phyloP scores from a whole-genome alignment of 2,888 invertebrate species.

The Tanypteryx hageni region DNA sequence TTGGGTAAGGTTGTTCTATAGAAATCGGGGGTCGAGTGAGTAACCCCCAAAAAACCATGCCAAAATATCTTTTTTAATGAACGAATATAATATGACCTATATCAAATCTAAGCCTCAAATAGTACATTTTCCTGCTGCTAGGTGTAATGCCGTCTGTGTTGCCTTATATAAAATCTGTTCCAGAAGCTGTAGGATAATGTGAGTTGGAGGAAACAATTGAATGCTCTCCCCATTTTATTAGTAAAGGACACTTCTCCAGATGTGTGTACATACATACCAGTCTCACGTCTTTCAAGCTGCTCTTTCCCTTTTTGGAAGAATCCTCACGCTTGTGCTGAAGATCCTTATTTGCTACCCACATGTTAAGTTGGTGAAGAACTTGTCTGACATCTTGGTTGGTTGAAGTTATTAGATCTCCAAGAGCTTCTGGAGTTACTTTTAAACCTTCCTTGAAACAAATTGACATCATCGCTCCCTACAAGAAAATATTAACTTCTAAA shows the following conservation, averaged over 20 bases:
- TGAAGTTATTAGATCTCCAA: slow-evolving; percentile 89
- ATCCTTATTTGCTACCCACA: slow-evolving; percentile 83
- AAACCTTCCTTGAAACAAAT: slow-evolving; percentile 94
- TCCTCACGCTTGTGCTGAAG: slow-evolving; percentile 70
- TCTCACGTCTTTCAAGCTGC: slow-evolving; percentile 88
- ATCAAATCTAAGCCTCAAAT: too few species aligned
- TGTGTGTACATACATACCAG: slow-evolving; percentile 77
- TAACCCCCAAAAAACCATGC: too few species aligned
- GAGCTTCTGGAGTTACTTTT: slow-evolving; percentile 84
- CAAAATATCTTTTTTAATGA: too few species aligned
- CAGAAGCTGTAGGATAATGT: too few species aligned
- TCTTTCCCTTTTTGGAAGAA: slow-evolving; percentile 71
- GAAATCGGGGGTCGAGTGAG: too few species aligned
- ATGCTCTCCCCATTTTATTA: neutral
- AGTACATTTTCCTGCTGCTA: too few species aligned
- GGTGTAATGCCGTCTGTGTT: too few species aligned
- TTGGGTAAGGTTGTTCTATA: too few species aligned
- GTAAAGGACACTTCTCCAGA: neutral
- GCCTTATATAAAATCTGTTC: too few species aligned
- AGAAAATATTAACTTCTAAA: neutral
- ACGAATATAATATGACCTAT: too few species aligned
- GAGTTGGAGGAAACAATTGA: neutral
- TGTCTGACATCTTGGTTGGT: slow-evolving; percentile 96
- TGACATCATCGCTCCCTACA: slow-evolving; percentile 91
- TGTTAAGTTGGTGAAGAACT: slow-evolving; percentile 91